A percentile compares a stretch with the other conserved stretches of the same genome.
Evolutionary conservation across 2,888 invertebrate genomes (phyloP).

Genomic region (Tolmerus cingulatus): DNA sequence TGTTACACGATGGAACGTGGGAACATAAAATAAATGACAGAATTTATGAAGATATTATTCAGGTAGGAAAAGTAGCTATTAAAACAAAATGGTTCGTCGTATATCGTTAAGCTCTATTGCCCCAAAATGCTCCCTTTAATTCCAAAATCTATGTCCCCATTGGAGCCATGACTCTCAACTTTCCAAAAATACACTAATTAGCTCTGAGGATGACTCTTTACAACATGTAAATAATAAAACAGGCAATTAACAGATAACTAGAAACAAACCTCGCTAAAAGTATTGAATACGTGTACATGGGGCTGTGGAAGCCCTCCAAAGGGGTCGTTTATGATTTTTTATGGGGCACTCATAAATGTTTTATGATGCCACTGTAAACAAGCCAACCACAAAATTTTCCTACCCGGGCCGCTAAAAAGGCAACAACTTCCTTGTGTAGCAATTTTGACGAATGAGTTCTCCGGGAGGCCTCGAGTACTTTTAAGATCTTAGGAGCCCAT

Average conservation of each 20-base stretch:
- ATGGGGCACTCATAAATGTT: slow-evolving; percentile 22
- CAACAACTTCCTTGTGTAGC: background rate
- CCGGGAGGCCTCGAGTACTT: background rate
- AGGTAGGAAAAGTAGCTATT: background rate
- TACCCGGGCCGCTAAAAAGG: background rate
- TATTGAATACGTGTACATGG: slow-evolving; percentile 17
- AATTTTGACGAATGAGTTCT: background rate
- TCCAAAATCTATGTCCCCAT: background rate
- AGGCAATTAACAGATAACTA: slow-evolving; percentile 35
- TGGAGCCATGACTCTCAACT: background rate
- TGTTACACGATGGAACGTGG: background rate
- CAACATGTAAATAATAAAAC: slow-evolving; percentile 16
- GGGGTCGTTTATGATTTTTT: slow-evolving; percentile 36
- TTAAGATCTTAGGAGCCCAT: background rate
- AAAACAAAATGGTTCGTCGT: background rate
- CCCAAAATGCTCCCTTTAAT: background rate
- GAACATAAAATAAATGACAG: background rate
- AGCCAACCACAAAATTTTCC: slow-evolving; percentile 33
- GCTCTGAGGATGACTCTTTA: background rate
- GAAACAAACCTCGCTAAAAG: slow-evolving; percentile 34
- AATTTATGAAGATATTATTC: background rate
- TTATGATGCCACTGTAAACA: slow-evolving; percentile 34
- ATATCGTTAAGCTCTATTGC: background rate
- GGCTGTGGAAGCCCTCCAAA: slow-evolving; percentile 10
- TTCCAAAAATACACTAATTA: slow-evolving; percentile 23